These are phyloP conservation scores for Antheraea assamensis DNA, from an alignment of 2,888 invertebrate genomes.

Conservation along the genomic window DNA sequence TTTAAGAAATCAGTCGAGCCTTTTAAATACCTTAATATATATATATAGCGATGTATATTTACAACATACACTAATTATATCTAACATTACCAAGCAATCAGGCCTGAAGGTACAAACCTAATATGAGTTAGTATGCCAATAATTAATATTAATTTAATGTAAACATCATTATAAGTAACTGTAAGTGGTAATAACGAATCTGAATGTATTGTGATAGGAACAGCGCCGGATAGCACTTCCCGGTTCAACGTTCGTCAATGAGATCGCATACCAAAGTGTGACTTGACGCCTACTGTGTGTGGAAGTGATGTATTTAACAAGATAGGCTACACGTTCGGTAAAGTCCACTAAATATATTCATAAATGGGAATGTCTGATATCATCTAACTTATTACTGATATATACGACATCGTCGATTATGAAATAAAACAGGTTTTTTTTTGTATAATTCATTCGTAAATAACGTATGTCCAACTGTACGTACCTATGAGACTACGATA, in stretches of 20 bases:
- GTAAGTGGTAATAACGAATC: slow-evolving; percentile 31
- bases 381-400: slow-evolving; percentile 7
- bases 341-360: slow-evolving; percentile 9
- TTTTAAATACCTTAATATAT: too few species aligned
- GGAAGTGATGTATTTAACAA: slow-evolving; percentile 22
- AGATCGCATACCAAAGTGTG: slow-evolving; percentile 54
- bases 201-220: slow-evolving; percentile 41
- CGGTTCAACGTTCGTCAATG: slow-evolving; percentile 63
- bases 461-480: background rate
- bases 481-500: too few species aligned
- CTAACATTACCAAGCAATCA: too few species aligned
- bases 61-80: too few species aligned
- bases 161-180: slow-evolving; percentile 21
- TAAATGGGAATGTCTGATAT: slow-evolving; percentile 17
- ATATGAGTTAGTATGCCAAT: background rate
- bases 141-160: background rate
- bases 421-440: background rate
- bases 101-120: too few species aligned
- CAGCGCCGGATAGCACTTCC: slow-evolving; percentile 50
- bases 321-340: slow-evolving; percentile 18
- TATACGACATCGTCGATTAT: background rate
- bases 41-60: too few species aligned
- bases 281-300: slow-evolving; percentile 40
- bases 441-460: background rate
- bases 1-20: too few species aligned